phyloP scores from a whole-genome alignment of 2,888 invertebrate genomes.

The Orthosia gracilis region DNA sequence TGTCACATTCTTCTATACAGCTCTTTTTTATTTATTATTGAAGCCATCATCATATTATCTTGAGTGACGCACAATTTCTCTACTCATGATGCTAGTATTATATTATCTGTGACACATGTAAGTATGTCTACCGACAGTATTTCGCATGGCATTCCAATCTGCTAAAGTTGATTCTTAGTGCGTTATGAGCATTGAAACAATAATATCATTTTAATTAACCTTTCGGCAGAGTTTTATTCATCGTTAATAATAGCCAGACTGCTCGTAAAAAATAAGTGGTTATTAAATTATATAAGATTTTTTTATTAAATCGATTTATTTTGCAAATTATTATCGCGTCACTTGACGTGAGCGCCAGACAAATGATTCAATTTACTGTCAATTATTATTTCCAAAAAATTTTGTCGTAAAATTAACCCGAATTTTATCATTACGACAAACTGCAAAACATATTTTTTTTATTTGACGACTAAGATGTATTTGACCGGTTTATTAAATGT shows the following conservation, averaged over 20 bases:
- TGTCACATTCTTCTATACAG: no score
- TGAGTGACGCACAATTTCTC: no score
- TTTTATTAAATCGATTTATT: slow-evolving; percentile 15
- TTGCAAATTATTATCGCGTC: slow-evolving; percentile 11
- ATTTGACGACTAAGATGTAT: neutral
- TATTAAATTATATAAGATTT: slow-evolving; percentile 30
- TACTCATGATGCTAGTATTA: no score
- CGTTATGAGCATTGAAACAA: slow-evolving; percentile 4
- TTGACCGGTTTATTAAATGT: slow-evolving; percentile 2
- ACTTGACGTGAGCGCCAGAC: neutral
- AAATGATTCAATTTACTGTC: neutral
- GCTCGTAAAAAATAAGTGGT: slow-evolving; percentile 35
- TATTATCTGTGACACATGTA: no score
- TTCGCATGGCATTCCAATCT: neutral
- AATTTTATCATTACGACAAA: neutral
- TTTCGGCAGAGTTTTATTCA: slow-evolving; percentile 19
- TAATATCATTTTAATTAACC: slow-evolving; percentile 23
- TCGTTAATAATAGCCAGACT: slow-evolving; percentile 22
- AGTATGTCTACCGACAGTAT: neutral
- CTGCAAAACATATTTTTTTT: slow-evolving; percentile 4
- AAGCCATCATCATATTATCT: no score
- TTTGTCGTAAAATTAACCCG: slow-evolving; percentile 22
- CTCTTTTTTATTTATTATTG: no score
- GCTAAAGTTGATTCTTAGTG: neutral
- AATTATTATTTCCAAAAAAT: slow-evolving; percentile 1